Evolutionary conservation across 2,797 vertebrate genomes (phyloP), one percentile per base, ranked within the genome.

Genomic region (Microctenopoma stevenorrisi): DNA sequence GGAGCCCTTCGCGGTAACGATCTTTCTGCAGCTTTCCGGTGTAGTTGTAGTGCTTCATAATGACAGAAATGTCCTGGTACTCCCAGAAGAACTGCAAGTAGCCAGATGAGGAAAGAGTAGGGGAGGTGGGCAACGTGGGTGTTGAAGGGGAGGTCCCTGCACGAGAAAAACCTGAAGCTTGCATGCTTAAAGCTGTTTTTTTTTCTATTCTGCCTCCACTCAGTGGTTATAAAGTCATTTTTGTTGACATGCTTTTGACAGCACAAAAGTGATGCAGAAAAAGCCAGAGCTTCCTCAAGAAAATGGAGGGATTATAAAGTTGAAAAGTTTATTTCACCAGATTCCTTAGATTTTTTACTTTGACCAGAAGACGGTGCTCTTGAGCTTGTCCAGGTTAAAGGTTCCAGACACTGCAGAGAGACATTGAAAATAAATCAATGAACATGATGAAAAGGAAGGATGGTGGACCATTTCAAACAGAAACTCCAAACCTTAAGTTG

Each of bases 31-130:
- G 91, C 83, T 97, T 97, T 43, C 94, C 95, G 0, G 95, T 96
- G 89, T 93, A 93, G 88, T 96, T 96, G 87, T 97, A 97, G 72
- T 97, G 96, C 7, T 84, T 52, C 58, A 74, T 51, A 22, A 97
- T 92, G 44, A 97, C 85, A 6, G 87, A 86, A 50, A 78, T 94
- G 76, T 91, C 80, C 59, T 90, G 89, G 81, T 95, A 96, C 30
- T 93, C 80, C 55, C 73, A 70, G 82, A 92, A 95, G 71, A 92
- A 81, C 26, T 88, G 82, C 47, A 74, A 33, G 49, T 66, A 75
- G 53, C 73, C 28, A 1, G 14, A 37, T 25, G 60, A 58, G 22
- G 85, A 78, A 1, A 74, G 43, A 25, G 61, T 22, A 3, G 68
- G 33, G 8, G 54, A 62, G n/a, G 74, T 57, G 35, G 67, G 57